Base-by-base conservation (phyloP, 2,113 vertebrate species). In the Axis porcinus region DNA sequence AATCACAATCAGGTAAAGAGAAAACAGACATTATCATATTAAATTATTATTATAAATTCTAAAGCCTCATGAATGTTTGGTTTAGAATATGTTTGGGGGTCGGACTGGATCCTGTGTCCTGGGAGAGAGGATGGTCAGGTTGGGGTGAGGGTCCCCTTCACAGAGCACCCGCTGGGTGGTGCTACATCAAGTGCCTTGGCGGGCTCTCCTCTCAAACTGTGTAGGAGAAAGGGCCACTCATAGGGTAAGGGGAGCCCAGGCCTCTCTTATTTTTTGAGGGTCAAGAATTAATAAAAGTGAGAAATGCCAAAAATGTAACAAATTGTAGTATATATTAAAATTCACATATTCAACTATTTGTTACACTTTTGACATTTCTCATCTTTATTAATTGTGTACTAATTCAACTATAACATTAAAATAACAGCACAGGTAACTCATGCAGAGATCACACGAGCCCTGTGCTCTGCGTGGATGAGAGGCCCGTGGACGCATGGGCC, bases 1-100 rank as follows among this genome's bases (percentile, higher is more conserved):
- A 98, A 98, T 81, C 40, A 96, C 70, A 96, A 76, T 55, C n/a
- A 64, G 47, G 23, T 95, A 70, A 94, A 88, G 50, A 57, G 30
- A 43, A 95, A 85, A 93, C 7, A 96, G 57, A 70, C 1, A 25
- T 83, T 54, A 95, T 52, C 82, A 79, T 47, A 40, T 81, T 64
- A 82, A 97, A 47, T 92, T 36, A 96, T 54, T 30, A 58, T 11
- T 33, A 13, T 6, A 57, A 33, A 79, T 50, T 47, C 25, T 47
- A 92, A 89, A 92, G 74, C 11, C 45, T 83, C 70, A 21, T 45
- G 30, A 84, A 62, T 6, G 17, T 30, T 79, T 60, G 3, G 21
- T 85, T n/a, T 92, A 86, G 43, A 76, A 33, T 30, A 43, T 14
- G 16, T 43, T 8, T 87, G 40, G 36, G 52, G 88, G n/a, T 79